Percentiles rank a stretch among this genome's conserved stretches.
Evolutionary conservation across 2,888 invertebrate genomes (phyloP).

Genomic region (Cheilosia vernalis): DNA sequence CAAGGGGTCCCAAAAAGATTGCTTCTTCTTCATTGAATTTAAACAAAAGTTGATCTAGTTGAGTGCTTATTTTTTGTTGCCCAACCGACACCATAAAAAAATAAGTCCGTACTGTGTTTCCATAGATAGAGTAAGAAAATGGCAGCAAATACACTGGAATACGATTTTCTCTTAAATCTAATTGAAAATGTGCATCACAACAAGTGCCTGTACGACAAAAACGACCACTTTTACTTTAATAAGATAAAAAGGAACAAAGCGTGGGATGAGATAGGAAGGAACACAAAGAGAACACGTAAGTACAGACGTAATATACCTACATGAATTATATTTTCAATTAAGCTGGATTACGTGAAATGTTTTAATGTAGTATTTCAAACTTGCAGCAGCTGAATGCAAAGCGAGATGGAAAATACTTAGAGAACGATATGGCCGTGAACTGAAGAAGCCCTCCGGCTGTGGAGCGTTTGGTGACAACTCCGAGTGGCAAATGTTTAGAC

Average conservation of each 20-base stretch:
- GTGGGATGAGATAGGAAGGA: constrained; percentile 6
- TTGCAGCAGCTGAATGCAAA: constrained; percentile 8
- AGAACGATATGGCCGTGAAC: constrained; percentile 9
- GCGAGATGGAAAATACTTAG: constrained; percentile 1
- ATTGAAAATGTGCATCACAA: constrained; percentile 7
- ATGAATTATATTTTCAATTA: too few species aligned
- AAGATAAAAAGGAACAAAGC: constrained; percentile 5
- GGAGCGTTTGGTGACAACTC: background rate
- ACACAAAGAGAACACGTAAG: constrained; percentile 6
- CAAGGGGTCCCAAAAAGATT: too few species aligned
- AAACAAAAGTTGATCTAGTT: too few species aligned
- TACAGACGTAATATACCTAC: background rate
- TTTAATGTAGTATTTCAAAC: too few species aligned
- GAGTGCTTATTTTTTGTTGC: too few species aligned
- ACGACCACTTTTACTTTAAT: constrained; percentile 8
- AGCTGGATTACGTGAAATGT: too few species aligned
- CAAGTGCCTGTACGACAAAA: constrained; percentile 20
- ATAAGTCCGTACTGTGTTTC: too few species aligned
- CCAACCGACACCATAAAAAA: too few species aligned
- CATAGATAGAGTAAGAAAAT: background rate
- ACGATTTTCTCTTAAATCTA: constrained; percentile 2
- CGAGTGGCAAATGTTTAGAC: background rate
- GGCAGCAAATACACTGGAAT: background rate
- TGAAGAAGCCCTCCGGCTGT: constrained; percentile 2
- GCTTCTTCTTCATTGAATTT: too few species aligned